Evolutionary conservation across 2,113 vertebrate genomes (phyloP).

Genomic region (Alethe castanea): DNA sequence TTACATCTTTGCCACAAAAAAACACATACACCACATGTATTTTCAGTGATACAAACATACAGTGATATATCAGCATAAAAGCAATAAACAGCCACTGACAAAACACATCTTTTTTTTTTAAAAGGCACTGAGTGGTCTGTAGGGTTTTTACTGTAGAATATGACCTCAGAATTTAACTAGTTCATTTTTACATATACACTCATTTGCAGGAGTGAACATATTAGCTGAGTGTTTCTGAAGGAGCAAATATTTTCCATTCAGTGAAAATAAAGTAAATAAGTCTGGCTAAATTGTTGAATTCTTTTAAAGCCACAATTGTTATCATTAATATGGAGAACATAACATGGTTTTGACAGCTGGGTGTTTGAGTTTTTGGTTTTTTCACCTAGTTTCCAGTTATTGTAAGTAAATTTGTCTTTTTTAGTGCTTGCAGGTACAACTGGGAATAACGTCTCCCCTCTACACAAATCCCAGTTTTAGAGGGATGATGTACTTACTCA

Average conservation of each 20-base stretch:
- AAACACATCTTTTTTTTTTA: not conserved
- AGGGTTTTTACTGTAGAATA: not conserved
- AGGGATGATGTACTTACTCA: not conserved
- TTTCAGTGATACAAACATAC: not conserved
- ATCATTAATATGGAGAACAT: not conserved
- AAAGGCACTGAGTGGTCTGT: not conserved
- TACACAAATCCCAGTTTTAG: not conserved
- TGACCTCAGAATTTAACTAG: not conserved
- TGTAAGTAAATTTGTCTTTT: not conserved
- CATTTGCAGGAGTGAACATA: not conserved
- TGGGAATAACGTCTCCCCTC: not conserved
- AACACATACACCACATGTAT: not conserved
- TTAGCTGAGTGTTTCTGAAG: not conserved
- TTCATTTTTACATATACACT: not conserved
- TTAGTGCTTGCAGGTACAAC: not conserved
- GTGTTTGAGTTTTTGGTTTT: not conserved
- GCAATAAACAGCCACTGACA: not conserved
- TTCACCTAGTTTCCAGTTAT: not conserved
- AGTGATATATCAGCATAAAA: not conserved
- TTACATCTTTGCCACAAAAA: not conserved
- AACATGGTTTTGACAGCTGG: not conserved
- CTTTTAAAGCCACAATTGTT: not conserved
- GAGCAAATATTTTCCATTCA: not conserved
- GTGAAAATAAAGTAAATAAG: not conserved
- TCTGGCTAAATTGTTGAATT: not conserved